phyloP scores from a whole-genome alignment of 2,113 vertebrate species.

The Naja naja region DNA sequence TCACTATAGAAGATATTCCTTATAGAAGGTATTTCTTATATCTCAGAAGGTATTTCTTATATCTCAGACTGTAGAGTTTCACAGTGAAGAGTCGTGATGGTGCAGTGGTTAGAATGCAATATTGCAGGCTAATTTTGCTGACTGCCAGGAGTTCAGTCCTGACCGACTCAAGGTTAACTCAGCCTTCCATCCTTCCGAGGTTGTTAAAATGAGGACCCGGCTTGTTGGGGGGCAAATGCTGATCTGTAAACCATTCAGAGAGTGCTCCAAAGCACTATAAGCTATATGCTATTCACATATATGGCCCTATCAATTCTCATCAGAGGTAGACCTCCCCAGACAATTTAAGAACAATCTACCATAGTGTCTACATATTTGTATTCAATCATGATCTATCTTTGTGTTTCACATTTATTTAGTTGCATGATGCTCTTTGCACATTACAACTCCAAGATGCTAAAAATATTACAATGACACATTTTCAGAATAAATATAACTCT shows the following conservation, averaged over 20 bases:
- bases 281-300: not conserved
- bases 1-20: not conserved
- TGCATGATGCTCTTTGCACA: not conserved
- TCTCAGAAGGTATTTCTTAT: not conserved
- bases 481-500: slow-evolving; percentile 28
- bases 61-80: not conserved
- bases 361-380: not conserved
- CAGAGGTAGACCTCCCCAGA: not conserved
- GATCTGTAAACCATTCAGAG: not conserved
- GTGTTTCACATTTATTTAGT: not conserved
- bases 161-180: not conserved
- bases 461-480: not conserved
- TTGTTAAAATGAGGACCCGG: not conserved
- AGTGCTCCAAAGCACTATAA: not conserved
- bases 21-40: not conserved
- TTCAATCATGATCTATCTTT: not conserved
- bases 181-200: not conserved
- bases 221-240: not conserved
- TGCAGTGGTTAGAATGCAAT: not conserved
- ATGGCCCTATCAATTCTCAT: not conserved
- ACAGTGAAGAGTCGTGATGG: not conserved
- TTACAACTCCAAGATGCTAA: not conserved
- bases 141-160: not conserved
- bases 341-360: not conserved
- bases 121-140: not conserved